Evolutionary conservation across 2,888 invertebrate genomes (phyloP), one percentile per base, ranked within the genome.

Genomic region (Ormyrus thymus): DNA sequence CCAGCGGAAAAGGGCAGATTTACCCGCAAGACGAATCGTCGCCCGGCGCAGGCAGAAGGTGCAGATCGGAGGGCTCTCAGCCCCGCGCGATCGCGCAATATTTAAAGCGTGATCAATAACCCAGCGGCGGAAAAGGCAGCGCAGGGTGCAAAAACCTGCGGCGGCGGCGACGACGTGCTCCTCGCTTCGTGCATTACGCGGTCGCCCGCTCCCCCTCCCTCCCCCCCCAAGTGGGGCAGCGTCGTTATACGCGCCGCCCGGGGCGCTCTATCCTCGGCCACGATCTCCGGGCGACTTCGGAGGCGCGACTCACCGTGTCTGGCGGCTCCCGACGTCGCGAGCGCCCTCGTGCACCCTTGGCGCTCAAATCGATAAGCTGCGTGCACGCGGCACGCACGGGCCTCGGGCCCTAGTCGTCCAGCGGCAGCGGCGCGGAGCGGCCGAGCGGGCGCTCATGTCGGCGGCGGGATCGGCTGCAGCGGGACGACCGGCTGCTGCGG

Each of bases 281-380:
- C n/a, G n/a, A n/a, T n/a, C n/a, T n/a, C n/a, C n/a, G 29, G 29
- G 2, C 0, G 29, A 29, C 4, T 29, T 29, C 29, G 29, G 29
- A 29, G 29, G 29, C 29, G 2, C 83, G 82, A 83, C 55, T 58
- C 48, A 64, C 78, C 75, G 70, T 79, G 76, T 81, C 76, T 80
- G 69, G 78, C 78, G 76, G 75, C 59, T 62, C 53, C 79, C 83
- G 83, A 83, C 83, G 83, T 83, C 82, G 81, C 78, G 81, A 79
- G 66, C 70, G 76, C 79, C 76, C 79, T 81, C 82, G 79, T 80
- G 81, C 81, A 80, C 80, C 8, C 83, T 81, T 82, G 84, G 84
- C 85, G 86, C 84, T 84, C 83, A 86, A 87, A 89, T 89, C 89
- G 88, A 89, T 89, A 88, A 86, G 84, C 86, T 86, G 88, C 87